phyloP scores from a whole-genome alignment of 2,113 vertebrate genomes.

The Xerus inauris region DNA sequence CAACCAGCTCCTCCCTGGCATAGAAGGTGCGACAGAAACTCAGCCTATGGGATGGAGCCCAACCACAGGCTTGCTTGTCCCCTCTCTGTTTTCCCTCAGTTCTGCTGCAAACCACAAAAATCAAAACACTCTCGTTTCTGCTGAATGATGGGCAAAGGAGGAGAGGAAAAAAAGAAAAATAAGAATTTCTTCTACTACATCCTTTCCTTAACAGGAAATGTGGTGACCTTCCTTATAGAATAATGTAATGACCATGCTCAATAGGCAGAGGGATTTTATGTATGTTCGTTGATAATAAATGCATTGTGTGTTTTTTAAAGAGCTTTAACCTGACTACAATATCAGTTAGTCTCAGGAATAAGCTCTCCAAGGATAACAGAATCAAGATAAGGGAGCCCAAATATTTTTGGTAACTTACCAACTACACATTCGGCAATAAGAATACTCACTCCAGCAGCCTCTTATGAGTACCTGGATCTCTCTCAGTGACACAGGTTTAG shows the following conservation, averaged over 20 bases:
- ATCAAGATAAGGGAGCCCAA: slow-evolving; percentile 20
- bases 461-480: not conserved
- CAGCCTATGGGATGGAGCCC: not conserved
- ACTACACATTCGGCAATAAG: not conserved
- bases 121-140: not conserved
- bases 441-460: not conserved
- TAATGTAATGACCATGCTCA: not conserved
- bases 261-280: not conserved
- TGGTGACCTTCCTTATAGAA: not conserved
- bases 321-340: slow-evolving; percentile 35
- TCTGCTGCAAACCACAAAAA: not conserved
- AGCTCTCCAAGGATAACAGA: not conserved
- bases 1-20: slow-evolving; percentile 22
- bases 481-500: not conserved
- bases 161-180: not conserved
- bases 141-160: not conserved
- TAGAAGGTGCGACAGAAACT: not conserved
- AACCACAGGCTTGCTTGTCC: not conserved
- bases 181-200: not conserved
- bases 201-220: not conserved
- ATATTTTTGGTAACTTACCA: slow-evolving; percentile 8
- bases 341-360: slow-evolving; percentile 22
- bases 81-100: not conserved
- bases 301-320: not conserved
- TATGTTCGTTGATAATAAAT: not conserved